Conservation (phyloP, 2,113 vertebrate species). For the Gulo gulo region DNA sequence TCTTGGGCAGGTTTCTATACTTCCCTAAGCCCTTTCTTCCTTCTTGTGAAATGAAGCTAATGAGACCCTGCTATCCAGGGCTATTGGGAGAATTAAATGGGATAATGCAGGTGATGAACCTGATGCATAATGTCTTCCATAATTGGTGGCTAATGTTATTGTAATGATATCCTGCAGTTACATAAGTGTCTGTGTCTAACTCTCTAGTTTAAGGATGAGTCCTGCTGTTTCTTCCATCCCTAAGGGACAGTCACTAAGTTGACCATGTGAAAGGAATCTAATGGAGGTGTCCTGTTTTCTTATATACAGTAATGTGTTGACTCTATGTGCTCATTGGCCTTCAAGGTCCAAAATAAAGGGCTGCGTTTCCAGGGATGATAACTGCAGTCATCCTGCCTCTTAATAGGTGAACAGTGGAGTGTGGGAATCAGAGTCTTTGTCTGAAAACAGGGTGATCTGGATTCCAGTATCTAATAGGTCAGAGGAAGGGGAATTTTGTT, state of each 20-base stretch:
- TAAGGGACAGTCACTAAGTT: background rate
- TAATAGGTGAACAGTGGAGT: background rate
- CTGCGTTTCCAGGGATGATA: background rate
- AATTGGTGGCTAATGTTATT: background rate
- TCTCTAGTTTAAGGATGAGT: background rate
- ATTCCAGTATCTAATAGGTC: background rate
- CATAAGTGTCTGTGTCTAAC: background rate
- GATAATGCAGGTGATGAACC: background rate
- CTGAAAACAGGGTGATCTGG: background rate
- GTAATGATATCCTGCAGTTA: background rate
- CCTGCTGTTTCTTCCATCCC: background rate
- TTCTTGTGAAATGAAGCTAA: background rate
- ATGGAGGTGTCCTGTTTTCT: background rate
- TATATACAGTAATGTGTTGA: background rate
- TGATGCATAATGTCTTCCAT: background rate
- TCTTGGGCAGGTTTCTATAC: background rate
- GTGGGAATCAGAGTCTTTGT: background rate
- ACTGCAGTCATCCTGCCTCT: background rate
- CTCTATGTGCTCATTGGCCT: background rate
- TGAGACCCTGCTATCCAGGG: background rate
- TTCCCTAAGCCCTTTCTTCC: background rate
- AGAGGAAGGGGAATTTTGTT: background rate
- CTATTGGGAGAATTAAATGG: background rate
- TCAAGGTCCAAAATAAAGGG: background rate
- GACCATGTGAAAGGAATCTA: background rate